Evolutionary conservation across 2,888 invertebrate genomes (phyloP).

Genomic region (Drosophila nr. medialis): DNA sequence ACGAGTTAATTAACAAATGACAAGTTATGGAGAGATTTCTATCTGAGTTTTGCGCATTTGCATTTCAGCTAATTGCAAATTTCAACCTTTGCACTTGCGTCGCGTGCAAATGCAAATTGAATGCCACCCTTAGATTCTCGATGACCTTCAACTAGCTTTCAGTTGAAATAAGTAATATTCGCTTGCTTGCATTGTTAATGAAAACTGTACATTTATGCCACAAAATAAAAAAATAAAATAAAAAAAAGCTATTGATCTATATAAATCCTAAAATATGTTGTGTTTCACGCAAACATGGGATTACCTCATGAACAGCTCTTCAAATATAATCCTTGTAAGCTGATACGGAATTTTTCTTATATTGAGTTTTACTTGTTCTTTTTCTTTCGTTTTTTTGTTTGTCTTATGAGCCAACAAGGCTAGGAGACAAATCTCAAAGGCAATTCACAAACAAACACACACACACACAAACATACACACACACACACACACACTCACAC

Average conservation of each 20-base stretch:
- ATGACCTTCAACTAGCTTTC: constrained; percentile 26
- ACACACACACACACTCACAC: constrained; percentile 4
- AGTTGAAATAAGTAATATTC: background rate
- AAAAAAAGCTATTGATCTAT: background rate
- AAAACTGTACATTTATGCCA: background rate
- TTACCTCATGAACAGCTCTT: constrained; percentile 23
- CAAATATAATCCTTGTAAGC: constrained; percentile 17
- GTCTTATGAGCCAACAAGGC: constrained; percentile 8
- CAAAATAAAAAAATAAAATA: background rate
- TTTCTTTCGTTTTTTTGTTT: constrained; percentile 1
- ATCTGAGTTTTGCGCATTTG: constrained; percentile 28
- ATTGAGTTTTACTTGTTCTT: constrained; percentile 8
- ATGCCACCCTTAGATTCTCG: constrained; percentile 3
- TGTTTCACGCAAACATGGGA: background rate
- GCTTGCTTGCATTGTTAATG: background rate
- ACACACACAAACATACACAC: constrained; percentile 3
- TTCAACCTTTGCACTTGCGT: constrained; percentile 42
- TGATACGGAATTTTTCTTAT: background rate
- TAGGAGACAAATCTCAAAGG: constrained; percentile 30
- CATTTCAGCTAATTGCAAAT: constrained; percentile 55
- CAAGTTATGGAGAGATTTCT: constrained; percentile 23
- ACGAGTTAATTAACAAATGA: constrained; percentile 18
- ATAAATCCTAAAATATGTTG: background rate
- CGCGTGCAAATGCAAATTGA: constrained; percentile 23
- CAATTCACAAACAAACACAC: constrained; percentile 34